These are phyloP conservation scores for Rhinichthys klamathensis DNA, from an alignment of 2,113 vertebrate species.

Conservation along the genomic window DNA sequence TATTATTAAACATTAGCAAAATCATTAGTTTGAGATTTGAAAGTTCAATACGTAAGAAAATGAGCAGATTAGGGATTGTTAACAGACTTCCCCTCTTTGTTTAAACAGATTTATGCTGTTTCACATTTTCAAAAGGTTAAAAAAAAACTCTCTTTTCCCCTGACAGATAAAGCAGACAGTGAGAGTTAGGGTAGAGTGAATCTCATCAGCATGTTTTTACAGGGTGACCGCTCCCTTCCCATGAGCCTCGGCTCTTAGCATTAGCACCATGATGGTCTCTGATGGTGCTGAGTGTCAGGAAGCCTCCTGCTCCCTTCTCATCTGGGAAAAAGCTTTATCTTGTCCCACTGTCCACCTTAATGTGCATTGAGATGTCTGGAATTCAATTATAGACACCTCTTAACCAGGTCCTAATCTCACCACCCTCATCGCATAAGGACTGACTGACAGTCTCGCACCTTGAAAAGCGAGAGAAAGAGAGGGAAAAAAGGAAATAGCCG, in stretches of 20 bases:
- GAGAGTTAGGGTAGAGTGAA: slow-evolving; percentile 42
- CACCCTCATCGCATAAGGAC: not conserved
- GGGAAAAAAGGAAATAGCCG: not conserved
- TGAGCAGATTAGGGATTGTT: slow-evolving; percentile 50
- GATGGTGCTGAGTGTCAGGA: slow-evolving; percentile 72
- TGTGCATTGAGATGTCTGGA: slow-evolving; percentile 73
- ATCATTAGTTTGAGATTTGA: slow-evolving; percentile 54
- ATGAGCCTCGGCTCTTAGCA: slow-evolving; percentile 59
- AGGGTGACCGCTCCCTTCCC: slow-evolving; percentile 65
- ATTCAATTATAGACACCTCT: slow-evolving; percentile 78
- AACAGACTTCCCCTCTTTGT: slow-evolving; percentile 50
- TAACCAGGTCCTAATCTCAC: slow-evolving; percentile 72
- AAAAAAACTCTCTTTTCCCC: slow-evolving; percentile 47
- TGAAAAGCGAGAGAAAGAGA: not conserved
- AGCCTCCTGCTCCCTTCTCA: slow-evolving; percentile 63
- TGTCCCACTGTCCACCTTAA: slow-evolving; percentile 74
- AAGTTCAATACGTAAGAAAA: slow-evolving; percentile 52
- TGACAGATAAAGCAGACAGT: slow-evolving; percentile 34
- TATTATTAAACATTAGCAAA: slow-evolving; percentile 53
- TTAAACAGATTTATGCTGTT: slow-evolving; percentile 60
- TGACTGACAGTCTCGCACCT: slow-evolving; percentile 35
- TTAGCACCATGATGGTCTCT: slow-evolving; percentile 75
- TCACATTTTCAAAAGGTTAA: slow-evolving; percentile 44
- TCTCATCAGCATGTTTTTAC: slow-evolving; percentile 55
- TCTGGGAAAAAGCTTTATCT: slow-evolving; percentile 77